Evolutionary conservation across 2,888 invertebrate genomes (phyloP), one percentile per base, ranked within the genome.

Genomic region (Drosophila ustulata): DNA sequence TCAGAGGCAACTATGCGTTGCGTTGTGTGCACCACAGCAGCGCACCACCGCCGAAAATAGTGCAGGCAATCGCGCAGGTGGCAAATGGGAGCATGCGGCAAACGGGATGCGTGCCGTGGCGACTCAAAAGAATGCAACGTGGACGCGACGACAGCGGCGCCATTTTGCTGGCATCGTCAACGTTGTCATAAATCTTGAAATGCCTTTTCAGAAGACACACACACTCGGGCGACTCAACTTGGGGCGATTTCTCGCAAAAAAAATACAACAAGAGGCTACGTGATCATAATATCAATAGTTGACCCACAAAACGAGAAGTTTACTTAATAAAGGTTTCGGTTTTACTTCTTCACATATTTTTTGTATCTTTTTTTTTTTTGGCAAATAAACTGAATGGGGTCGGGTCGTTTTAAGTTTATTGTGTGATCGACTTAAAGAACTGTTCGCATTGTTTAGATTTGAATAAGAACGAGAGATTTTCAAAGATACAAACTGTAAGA

Each of bases 231-330:
- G 9, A 18, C 74, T 43, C 53, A 50, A 37, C 49, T 66, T 43
- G 61, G 32, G 58, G 71, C 89, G 89, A 89, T 84, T 85, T 84
- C 89, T 81, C 85, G 87, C 83, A 73, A 74, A 75, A 67, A 39
- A 57, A 43, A 39, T 13, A 37, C 47, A 53, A 34, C 11, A 9
- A 41, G 13, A 41, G 56, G 58, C 84, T 75, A 88, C 89, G 89
- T 85, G 86, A 79, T 82, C 88, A 89, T 89, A 89, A 82, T 89
- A 89, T 71, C 75, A 89, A 88, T 85, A 78, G 88, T 72, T 85
- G 88, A 89, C 89, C 86, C 82, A 85, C 65, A 78, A 46, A 65
- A 53, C 63, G 46, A 65, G 52, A 59, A 57, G 28, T 68, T 57
- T 45, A 59, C 30, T 65, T 59, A 63, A 32, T 61, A 66, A 69